Evolutionary conservation across 2,113 vertebrate species (phyloP).

Genomic region (Microcebus ravelobensis): DNA sequence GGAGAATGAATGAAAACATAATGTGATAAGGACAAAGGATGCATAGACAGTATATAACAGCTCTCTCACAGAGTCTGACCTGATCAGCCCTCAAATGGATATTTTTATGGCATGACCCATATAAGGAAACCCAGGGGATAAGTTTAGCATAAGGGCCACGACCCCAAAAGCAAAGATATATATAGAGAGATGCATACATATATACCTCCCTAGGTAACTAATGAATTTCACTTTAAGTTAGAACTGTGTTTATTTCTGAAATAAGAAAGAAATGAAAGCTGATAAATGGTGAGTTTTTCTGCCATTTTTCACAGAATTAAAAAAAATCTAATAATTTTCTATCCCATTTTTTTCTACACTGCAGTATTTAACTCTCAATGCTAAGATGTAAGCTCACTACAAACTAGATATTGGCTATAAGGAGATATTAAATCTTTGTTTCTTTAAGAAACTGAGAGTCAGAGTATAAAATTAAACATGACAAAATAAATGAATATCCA

Average conservation of each 20-base stretch:
- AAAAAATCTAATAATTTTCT: constrained; percentile 16
- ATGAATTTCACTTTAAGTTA: constrained; percentile 4
- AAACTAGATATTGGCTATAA: not conserved
- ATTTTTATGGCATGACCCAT: constrained; percentile 68
- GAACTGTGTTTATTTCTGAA: not conserved
- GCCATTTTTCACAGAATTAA: not conserved
- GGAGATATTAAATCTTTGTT: not conserved
- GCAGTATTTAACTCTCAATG: not conserved
- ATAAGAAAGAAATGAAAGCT: constrained; percentile 12
- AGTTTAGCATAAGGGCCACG: constrained; percentile 53
- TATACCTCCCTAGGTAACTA: not conserved
- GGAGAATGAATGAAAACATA: constrained; percentile 64
- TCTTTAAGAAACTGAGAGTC: constrained; percentile 52
- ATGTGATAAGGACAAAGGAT: constrained; percentile 67
- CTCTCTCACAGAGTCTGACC: constrained; percentile 65
- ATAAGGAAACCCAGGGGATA: constrained; percentile 68
- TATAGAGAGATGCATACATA: not conserved
- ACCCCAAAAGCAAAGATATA: constrained; percentile 41
- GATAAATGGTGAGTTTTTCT: not conserved
- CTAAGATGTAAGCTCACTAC: not conserved
- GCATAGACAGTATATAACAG: constrained; percentile 42
- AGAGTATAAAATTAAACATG: constrained; percentile 27
- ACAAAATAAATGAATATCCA: constrained; percentile 33
- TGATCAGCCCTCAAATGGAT: constrained; percentile 53
- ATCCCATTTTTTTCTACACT: not conserved